Percentiles rank a stretch among this genome's conserved stretches.
Evolutionary conservation across 2,888 invertebrate species (phyloP).

Genomic region (Tipula lateralis): DNA sequence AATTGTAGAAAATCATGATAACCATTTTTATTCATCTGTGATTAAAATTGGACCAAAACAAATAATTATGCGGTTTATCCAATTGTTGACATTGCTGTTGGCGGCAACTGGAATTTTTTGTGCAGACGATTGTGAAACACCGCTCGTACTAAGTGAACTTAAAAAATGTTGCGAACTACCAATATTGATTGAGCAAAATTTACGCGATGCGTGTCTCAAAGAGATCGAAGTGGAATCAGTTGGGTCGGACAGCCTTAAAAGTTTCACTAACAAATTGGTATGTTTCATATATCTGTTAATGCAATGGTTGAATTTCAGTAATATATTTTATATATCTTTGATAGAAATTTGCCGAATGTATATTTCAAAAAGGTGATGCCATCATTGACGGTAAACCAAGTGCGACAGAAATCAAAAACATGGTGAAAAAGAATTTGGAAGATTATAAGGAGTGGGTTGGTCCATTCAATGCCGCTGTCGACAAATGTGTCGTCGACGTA

Average conservation of each 20-base stretch:
- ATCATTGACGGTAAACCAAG: neutral
- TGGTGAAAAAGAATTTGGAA: neutral
- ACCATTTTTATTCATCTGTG: neutral
- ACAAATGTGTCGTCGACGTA: neutral
- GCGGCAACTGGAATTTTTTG: neutral
- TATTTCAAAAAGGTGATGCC: neutral
- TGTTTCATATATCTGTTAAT: neutral
- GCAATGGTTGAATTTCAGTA: neutral
- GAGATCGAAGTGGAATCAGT: neutral
- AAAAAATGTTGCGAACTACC: neutral
- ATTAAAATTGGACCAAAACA: neutral
- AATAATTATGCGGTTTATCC: neutral
- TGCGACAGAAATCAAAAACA: neutral
- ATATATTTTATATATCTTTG: neutral
- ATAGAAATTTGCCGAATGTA: neutral
- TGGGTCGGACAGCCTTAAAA: neutral
- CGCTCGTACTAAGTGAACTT: neutral
- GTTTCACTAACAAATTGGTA: neutral
- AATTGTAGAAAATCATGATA: neutral
- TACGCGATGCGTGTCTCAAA: neutral
- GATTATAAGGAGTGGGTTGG: neutral
- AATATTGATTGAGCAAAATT: neutral
- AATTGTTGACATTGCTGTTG: neutral
- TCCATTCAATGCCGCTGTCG: neutral
- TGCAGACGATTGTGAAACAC: neutral